Conservation (phyloP, 2,888 invertebrate genomes). For the Dexiosoma caninum region DNA sequence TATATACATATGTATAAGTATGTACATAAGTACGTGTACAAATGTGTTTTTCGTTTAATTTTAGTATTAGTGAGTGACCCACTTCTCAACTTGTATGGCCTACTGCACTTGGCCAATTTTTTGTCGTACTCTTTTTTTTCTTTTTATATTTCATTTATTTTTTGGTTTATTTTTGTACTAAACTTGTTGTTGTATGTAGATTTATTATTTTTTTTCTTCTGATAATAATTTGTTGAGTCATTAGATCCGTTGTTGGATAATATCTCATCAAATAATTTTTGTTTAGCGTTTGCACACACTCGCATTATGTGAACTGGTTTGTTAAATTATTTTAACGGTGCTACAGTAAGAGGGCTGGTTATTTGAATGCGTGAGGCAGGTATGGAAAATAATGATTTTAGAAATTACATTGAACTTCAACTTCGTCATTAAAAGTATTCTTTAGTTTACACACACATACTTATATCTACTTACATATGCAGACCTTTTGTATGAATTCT, state of each 20-base stretch:
- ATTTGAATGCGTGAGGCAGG: not conserved
- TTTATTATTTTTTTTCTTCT: conserved; percentile 11
- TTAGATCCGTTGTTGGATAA: conserved; percentile 12
- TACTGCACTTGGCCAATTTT: conserved; percentile 79
- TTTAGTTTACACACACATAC: too few relatives aligned
- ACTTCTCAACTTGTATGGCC: conserved; percentile 77
- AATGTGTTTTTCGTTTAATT: not conserved
- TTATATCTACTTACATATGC: too few relatives aligned
- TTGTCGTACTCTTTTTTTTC: conserved; percentile 64
- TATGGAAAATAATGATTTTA: not conserved
- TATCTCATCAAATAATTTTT: not conserved
- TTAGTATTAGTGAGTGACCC: conserved; percentile 73
- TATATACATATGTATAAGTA: not conserved
- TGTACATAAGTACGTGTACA: not conserved
- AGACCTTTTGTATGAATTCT: too few relatives aligned
- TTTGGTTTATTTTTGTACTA: conserved; percentile 32
- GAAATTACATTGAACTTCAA: not conserved
- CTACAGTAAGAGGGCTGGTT: not conserved
- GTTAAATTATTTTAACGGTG: not conserved
- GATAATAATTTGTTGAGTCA: not conserved
- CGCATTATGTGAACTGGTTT: not conserved
- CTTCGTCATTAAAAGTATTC: not conserved
- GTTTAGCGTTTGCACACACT: not conserved
- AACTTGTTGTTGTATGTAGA: conserved; percentile 15
- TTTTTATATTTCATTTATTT: conserved; percentile 18